Evolutionary conservation across 2,888 invertebrate genomes (phyloP), one percentile per base, ranked within the genome.

Genomic region (Enoplolaimus lenunculus): DNA sequence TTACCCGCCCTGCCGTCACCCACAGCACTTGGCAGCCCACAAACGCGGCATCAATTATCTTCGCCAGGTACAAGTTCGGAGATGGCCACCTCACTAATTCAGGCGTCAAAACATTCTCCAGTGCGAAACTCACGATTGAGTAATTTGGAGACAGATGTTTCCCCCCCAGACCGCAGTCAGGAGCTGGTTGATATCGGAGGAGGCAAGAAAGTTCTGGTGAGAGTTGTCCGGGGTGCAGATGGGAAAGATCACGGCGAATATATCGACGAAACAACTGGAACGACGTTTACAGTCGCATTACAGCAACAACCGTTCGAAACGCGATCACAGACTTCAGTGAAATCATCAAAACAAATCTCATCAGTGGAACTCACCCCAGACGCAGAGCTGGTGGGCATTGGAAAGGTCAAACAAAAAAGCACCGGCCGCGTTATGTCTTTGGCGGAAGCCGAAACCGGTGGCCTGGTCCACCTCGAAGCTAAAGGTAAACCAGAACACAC

Each of bases 281-380:
- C 69, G 71, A 71, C 68, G 57, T 71, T 71, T 45, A 71, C 68
- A 13, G 69, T 71, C 7, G 62, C 59, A n/a, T 35, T 71, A 3
- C 71, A 71, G 29, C 68, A 62, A 21, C 62, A 68, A 21, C 71
- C 71, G 13, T 71, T 60, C 30, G 29, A 30, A 28, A 71, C 71
- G 7, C 77, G 78, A 71, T 79, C 79, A n/a, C 78, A 78, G 69
- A 80, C 80, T n/a, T 69, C 71, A n/a, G 71, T 71, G 33, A 71
- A 71, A 62, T 71, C 71, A 26, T 69, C n/a, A 7, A 29, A 68
- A n/a, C 68, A 71, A 33, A 35, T 71, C 2, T 45, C 45, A 1
- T 21, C 68, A 57, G 71, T 71, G 16, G 71, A 71, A 34, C 34
- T 71, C 60, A 68, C 68, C 31, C 71, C 68, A 2, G 29, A 45